Percentiles rank a stretch among this genome's conserved stretches.
These are phyloP conservation scores for Mugil cephalus DNA, from an alignment of 2,113 vertebrate species.

Conservation along the genomic window DNA sequence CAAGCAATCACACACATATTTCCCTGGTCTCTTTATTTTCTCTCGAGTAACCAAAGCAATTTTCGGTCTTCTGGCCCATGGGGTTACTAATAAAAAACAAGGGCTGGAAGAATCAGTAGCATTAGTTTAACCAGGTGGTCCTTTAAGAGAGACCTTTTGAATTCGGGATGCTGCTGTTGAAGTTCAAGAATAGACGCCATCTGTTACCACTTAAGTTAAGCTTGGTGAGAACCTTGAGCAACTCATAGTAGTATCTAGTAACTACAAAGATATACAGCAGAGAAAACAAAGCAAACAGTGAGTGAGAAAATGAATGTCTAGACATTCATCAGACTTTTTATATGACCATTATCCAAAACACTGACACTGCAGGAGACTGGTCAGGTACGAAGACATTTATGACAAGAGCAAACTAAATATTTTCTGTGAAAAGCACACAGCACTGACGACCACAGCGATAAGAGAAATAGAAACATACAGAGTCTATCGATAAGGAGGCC, in stretches of 20 bases:
- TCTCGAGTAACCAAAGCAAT: conserved; percentile 60
- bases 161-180: conserved; percentile 9
- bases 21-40: conserved; percentile 45
- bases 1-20: conserved; percentile 48
- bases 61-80: conserved; percentile 30
- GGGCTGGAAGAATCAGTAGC: conserved; percentile 61
- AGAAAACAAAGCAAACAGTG: neutral
- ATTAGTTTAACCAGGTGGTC: conserved; percentile 47
- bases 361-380: neutral
- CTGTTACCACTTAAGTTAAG: neutral
- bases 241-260: conserved; percentile 2
- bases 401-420: neutral
- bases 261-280: neutral
- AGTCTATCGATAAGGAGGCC: conserved; percentile 16
- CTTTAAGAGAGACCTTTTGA: conserved; percentile 32
- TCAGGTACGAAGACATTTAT: neutral
- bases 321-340: neutral
- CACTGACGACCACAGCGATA: neutral
- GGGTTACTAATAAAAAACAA: conserved; percentile 58
- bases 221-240: conserved; percentile 25
- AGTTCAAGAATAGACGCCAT: conserved; percentile 15
- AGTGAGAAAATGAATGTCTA: neutral
- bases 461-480: conserved; percentile 26
- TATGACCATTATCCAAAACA: neutral
- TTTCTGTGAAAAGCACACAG: conserved; percentile 7